phyloP scores from a whole-genome alignment of 2,888 invertebrate genomes.

The Ophioninae sp. region DNA sequence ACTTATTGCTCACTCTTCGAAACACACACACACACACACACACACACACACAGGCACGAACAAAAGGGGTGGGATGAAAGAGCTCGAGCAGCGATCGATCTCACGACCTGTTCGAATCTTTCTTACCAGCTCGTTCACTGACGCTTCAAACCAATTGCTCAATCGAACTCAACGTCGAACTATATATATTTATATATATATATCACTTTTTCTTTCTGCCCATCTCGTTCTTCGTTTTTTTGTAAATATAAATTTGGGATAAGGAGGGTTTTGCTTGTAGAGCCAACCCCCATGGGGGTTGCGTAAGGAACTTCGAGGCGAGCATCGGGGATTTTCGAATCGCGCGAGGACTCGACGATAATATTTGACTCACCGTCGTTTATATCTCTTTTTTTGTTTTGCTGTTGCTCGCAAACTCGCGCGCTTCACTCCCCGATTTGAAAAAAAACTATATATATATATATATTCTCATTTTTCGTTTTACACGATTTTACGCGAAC shows the following conservation, averaged over 20 bases:
- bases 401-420: constrained; percentile 11
- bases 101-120: constrained; percentile 53
- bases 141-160: constrained; percentile 65
- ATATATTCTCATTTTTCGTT: constrained; percentile 22
- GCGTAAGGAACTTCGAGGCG: not conserved
- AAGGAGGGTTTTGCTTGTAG: not conserved
- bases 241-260: constrained; percentile 57
- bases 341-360: not conserved
- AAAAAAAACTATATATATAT: not conserved
- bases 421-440: not conserved
- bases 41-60: constrained; percentile 19
- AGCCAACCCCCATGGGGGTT: not conserved
- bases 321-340: not conserved
- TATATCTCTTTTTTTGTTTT: constrained; percentile 26
- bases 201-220: constrained; percentile 21
- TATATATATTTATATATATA: no score
- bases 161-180: constrained; percentile 59
- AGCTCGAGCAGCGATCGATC: constrained; percentile 47
- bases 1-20: not conserved
- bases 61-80: not conserved
- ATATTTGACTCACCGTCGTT: constrained; percentile 5
- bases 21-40: not conserved
- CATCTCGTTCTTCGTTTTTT: constrained; percentile 31
- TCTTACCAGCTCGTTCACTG: constrained; percentile 30
- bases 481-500: constrained; percentile 54